Evolutionary conservation across 1,140 invertebrate genomes (phyloP).

Genomic region (Heliconius eleuchia): DNA sequence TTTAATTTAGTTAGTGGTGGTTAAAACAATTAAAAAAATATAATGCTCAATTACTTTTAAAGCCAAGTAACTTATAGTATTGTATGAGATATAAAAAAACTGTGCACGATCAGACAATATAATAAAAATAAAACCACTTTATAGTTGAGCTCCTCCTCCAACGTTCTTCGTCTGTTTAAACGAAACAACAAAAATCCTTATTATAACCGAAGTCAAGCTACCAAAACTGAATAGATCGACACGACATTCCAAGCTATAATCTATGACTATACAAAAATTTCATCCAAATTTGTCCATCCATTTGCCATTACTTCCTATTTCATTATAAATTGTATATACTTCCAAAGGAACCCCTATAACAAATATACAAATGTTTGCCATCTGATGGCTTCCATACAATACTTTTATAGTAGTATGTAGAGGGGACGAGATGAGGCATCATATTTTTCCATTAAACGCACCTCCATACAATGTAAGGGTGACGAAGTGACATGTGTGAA

Average conservation of each 20-base stretch:
- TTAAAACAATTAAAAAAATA: no score
- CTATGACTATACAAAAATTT: not conserved
- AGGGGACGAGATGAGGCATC: conserved; percentile 31
- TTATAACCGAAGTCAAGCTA: no score
- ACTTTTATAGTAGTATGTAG: not conserved
- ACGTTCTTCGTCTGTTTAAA: no score
- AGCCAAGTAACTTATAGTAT: no score
- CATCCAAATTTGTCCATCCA: not conserved
- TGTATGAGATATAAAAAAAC: no score
- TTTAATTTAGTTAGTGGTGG: no score
- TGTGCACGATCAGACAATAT: no score
- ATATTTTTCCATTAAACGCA: conserved; percentile 23
- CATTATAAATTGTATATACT: not conserved
- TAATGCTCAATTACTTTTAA: no score
- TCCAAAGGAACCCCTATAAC: not conserved
- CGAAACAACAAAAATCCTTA: no score
- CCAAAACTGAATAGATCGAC: no score
- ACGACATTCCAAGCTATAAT: not conserved
- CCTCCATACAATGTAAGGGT: not conserved
- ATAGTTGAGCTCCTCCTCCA: no score
- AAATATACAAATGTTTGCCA: not conserved
- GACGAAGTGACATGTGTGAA: conserved; percentile 38
- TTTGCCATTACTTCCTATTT: not conserved
- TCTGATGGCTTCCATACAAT: conserved; percentile 14
- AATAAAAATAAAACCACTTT: no score